These are phyloP conservation scores for Ischnura elegans DNA, from an alignment of 2,888 invertebrate species.

Conservation along the genomic window DNA sequence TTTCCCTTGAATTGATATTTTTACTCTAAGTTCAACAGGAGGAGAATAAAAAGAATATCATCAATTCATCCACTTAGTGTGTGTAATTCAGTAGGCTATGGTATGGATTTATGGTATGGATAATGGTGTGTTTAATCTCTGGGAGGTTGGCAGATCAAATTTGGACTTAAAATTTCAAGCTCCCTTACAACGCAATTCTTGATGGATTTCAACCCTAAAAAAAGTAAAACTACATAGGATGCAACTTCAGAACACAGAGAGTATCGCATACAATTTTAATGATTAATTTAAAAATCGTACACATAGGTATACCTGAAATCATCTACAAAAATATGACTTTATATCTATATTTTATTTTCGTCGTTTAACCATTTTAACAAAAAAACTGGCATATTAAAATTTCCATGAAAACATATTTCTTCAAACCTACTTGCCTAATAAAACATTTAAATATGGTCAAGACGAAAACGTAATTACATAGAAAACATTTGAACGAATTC, in stretches of 20 bases:
- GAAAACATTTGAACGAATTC: conserved; percentile 30
- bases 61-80: no score
- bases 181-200: no score
- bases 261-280: conserved; percentile 25
- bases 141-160: not conserved
- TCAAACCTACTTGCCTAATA: conserved; percentile 14
- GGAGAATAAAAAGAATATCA: no score
- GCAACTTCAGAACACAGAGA: not conserved
- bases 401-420: not conserved
- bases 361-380: conserved; percentile 10
- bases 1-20: no score
- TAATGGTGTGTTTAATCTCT: not conserved
- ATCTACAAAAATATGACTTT: conserved; percentile 55
- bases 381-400: not conserved
- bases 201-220: no score
- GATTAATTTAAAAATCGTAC: conserved; percentile 53
- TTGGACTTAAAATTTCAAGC: conserved; percentile 5
- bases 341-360: conserved; percentile 49
- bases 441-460: conserved; percentile 32
- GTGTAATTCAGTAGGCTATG: no score
- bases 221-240: not conserved
- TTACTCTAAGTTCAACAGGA: no score
- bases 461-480: conserved; percentile 39
- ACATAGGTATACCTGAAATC: not conserved
- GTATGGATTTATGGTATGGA: no score